Base-by-base conservation (phyloP, 2,113 vertebrate genomes). In the Miniopterus natalensis region DNA sequence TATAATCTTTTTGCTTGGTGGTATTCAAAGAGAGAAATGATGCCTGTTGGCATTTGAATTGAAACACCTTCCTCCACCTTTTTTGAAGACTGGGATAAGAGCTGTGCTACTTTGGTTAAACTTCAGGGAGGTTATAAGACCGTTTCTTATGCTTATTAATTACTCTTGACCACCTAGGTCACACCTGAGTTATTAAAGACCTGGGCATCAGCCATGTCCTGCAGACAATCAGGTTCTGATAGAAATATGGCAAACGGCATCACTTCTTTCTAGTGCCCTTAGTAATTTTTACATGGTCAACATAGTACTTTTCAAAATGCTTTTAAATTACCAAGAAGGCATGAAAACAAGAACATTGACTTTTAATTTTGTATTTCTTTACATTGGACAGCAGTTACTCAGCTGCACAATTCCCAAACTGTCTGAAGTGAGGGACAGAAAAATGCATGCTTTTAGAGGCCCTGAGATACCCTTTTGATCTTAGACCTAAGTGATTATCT, bases 251-350 rank as follows among this genome's bases (percentile, higher is more conserved):
- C 55, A 92, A 47, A n/a, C 2, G 12, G 6, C 27, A 23, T 51
- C 20, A 23, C 85, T 66, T 88, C 55, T 47, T 77, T 79, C 61
- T 45, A 57, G 36, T 59, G 7, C 8, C 36, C 49, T 84, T 23
- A 12, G 17, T n/a, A 49, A 70, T 49, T 84, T 79, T 90, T 42
- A 88, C 18, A 65, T 21, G 21, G 11, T 51, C 9, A 70, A 78
- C 53, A 55, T 3, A 42, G 18, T 31, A 31, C 27, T 90, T 90
- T 57, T 68, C 31, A 55, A 80, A 94, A 75, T 65, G 20, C 23
- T 75, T 88, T 23, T 47, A 93, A 94, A 75, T 83, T 51, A 83
- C 57, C 23, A 94, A 77, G n/a, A 94, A 81, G 18, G 5, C 23
- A 84, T 9, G 13, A 31, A 74, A 84, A 74, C 14, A 71, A 42